Percentiles rank a stretch among this genome's conserved stretches.
phyloP scores from a whole-genome alignment of 1,140 invertebrate genomes.

The Brachionus manjavacas region DNA sequence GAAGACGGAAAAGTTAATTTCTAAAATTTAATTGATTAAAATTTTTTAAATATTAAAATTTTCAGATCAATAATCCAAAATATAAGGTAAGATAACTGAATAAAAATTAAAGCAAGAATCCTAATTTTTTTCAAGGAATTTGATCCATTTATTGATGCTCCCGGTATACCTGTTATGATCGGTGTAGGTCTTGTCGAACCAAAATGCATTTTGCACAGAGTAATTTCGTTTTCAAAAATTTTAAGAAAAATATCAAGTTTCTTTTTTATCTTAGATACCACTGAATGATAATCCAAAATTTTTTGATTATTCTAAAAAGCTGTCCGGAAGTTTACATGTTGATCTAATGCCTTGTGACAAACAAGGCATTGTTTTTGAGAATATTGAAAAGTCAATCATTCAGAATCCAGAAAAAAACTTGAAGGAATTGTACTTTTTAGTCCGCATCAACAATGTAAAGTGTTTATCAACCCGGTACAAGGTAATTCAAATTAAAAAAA shows the following conservation, averaged over 20 bases:
- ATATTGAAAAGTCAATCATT: conserved; percentile 60
- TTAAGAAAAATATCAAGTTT: neutral
- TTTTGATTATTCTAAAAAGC: conserved; percentile 61
- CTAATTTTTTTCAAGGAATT: neutral
- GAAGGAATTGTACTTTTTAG: conserved; percentile 22
- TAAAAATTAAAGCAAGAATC: neutral
- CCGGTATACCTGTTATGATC: conserved; percentile 61
- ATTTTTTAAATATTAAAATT: neutral
- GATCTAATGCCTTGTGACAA: conserved; percentile 59
- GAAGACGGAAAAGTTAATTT: conserved; percentile 33
- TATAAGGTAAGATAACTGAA: neutral
- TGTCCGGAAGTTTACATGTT: conserved; percentile 48
- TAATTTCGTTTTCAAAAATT: neutral
- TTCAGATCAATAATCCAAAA: conserved; percentile 6
- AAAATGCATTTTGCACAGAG: conserved; percentile 60
- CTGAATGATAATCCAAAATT: conserved; percentile 61
- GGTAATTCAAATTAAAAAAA: neutral
- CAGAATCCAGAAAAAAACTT: conserved; percentile 59
- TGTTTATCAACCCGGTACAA: conserved; percentile 1
- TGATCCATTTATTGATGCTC: conserved; percentile 64
- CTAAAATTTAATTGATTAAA: neutral
- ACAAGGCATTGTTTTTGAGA: conserved; percentile 58
- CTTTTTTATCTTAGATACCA: conserved; percentile 55
- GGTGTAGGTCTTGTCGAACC: conserved; percentile 62
- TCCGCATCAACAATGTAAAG: neutral